A percentile compares a stretch with the other conserved stretches of the same genome.
phyloP scores from a whole-genome alignment of 2,113 vertebrate genomes.

The Gobiocypris rarus region DNA sequence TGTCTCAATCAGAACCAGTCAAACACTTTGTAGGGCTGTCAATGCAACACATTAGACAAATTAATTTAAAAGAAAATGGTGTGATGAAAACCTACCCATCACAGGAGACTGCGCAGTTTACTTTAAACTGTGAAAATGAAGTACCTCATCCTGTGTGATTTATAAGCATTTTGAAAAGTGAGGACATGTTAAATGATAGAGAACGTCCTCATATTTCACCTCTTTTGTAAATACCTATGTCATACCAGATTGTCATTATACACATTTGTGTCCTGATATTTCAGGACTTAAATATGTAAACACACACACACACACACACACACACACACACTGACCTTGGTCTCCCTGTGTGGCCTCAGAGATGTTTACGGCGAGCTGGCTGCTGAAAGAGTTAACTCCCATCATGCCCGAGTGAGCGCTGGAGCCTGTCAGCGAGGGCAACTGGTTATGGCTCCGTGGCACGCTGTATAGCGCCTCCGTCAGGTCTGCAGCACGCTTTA shows the following conservation, averaged over 20 bases:
- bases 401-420: slow-evolving; percentile 85
- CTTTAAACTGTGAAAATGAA: no score
- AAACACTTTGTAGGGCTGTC: background rate
- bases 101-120: no score
- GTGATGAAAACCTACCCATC: no score
- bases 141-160: no score
- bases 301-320: slow-evolving; percentile 32
- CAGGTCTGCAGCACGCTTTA: slow-evolving; percentile 93
- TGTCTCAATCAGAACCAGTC: slow-evolving; percentile 7
- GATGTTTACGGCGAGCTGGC: slow-evolving; percentile 88
- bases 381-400: slow-evolving; percentile 90
- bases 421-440: slow-evolving; percentile 83
- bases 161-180: no score
- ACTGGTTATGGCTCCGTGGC: slow-evolving; percentile 86
- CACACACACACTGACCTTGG: slow-evolving; percentile 78
- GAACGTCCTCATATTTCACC: no score
- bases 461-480: slow-evolving; percentile 97
- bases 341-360: slow-evolving; percentile 88
- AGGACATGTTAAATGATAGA: no score
- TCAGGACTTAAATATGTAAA: background rate
- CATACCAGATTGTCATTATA: no score
- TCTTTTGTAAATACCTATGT: no score
- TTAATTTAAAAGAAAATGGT: background rate
- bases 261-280: no score
- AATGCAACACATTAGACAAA: background rate